Evolutionary conservation across 2,113 vertebrate species (phyloP), one percentile per base, ranked within the genome.

Genomic region (Poeciliopsis turrubarensis): DNA sequence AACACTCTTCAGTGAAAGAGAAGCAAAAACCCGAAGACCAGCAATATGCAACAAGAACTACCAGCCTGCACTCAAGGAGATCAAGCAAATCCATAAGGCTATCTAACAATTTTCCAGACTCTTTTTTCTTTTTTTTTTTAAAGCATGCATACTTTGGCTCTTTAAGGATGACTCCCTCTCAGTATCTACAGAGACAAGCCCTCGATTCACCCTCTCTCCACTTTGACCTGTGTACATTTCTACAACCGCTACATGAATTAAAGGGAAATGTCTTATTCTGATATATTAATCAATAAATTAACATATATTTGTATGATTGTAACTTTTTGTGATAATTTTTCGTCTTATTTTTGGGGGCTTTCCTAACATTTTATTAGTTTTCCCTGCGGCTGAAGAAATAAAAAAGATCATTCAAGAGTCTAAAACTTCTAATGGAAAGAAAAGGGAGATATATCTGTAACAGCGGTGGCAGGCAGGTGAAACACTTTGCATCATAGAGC

Each of bases 241-340:
- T 92, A 91, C 84, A 87, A 83, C 85, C 87, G 89, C 85, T 82
- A 87, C 66, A 72, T 91, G 81, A 86, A 86, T 81, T 82, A 54
- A 92, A 90, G 85, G 87, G 87, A 88, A 88, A 82, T 74, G 82
- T 91, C 89, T 87, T 91, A 93, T 87, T 90, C 81, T 89, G 89
- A 60, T 89, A 93, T 93, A 94, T 83, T 92, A 94, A 86, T 92
- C 86, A 95, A 95, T 93, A 93, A 93, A 94, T 88, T 89, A 89
- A 90, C 92, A 91, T 94, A 95, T 94, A 94, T 95, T 95, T 95
- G 93, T 95, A 95, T 94, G 82, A 93, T 93, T 95, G 91, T 94
- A 93, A 81, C 75, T 72, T 1, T 72, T 77, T 54, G 51, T 70
- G 71, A 60, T 68, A 77, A 32, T 37, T 67, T 60, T 74, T 7